Evolutionary conservation across 2,888 invertebrate species (phyloP).

Genomic region (Leucophora obtusa): DNA sequence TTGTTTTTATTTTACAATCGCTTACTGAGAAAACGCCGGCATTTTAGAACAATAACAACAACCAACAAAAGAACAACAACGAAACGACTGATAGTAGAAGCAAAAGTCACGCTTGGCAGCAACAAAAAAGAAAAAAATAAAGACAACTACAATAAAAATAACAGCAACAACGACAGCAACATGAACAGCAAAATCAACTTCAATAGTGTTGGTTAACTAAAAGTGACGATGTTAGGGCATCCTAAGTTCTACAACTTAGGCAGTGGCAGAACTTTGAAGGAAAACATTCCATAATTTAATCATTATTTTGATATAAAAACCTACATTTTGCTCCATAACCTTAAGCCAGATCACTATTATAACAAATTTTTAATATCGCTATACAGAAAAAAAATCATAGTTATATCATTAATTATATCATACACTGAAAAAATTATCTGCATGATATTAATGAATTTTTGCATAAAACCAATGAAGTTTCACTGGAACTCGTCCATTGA

Average conservation of each 20-base stretch:
- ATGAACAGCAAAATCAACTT: slow-evolving; percentile 38
- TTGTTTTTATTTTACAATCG: slow-evolving; percentile 34
- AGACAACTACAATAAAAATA: slow-evolving; percentile 34
- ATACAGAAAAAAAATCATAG: too few relatives aligned
- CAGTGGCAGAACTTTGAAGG: background rate
- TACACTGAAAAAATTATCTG: too few relatives aligned
- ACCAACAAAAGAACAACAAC: slow-evolving; percentile 37
- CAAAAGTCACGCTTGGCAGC: slow-evolving; percentile 64
- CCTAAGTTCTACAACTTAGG: slow-evolving; percentile 25
- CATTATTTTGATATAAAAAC: too few relatives aligned
- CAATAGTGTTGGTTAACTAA: slow-evolving; percentile 39
- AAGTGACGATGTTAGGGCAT: slow-evolving; percentile 55
- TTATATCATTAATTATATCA: too few relatives aligned
- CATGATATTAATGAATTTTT: too few relatives aligned
- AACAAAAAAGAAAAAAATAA: slow-evolving; percentile 38
- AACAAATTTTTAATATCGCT: too few relatives aligned
- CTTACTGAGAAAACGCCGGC: slow-evolving; percentile 55
- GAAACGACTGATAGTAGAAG: slow-evolving; percentile 51
- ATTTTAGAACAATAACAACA: slow-evolving; percentile 45
- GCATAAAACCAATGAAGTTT: too few relatives aligned
- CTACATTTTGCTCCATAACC: too few relatives aligned
- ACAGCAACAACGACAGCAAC: slow-evolving; percentile 36
- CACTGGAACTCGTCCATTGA: too few relatives aligned
- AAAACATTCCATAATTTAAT: too few relatives aligned
- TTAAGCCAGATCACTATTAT: too few relatives aligned